Base-by-base conservation (phyloP, 2,797 vertebrate genomes). In the Malacoraja senta region DNA sequence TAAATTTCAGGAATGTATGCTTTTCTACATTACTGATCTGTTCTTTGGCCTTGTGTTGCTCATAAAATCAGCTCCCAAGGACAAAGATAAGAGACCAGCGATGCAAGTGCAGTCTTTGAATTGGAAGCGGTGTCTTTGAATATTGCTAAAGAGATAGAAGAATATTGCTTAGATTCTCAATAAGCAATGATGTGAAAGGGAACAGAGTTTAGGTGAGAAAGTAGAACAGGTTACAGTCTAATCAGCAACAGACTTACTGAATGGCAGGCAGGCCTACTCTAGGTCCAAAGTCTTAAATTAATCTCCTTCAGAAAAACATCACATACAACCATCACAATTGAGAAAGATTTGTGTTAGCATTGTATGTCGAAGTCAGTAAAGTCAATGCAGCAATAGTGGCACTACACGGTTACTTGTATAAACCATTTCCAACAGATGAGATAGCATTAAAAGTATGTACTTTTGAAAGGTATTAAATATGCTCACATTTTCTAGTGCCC, bases 1-100 rank as follows among this genome's bases (percentile, higher is more conserved):
- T 72, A 35, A 53, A 74, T 91, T 91, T 74, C 90, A 38, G 90
- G 38, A 91, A 91, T 71, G 65, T 71, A 63, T 12, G 63, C n/a
- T 38, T 32, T 21, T 35, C n/a, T 71, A 84, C 24, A 58, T 44
- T 21, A 21, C 35, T 21, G 38, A 80, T 38, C 12, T 24, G 19
- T 80, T 61, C 58, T 63, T 61, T 9, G 83, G 13, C 29, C 58
- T n/a, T 71, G 29, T 86, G 58, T 8, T 63, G 1, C 7, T 65
- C 58, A 86, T 32, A 65, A 86, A 29, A 86, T 12, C 10, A 86
- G n/a, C 6, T 32, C 58, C 29, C 12, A 13, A 17, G 61, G 29
- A n/a, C 61, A 29, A 65, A 63, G 15, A n/a, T 83, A 29, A 2
- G 58, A 86, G 58, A 58, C 83, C 58, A 86, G 15, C 9, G 63